Conservation (phyloP, 1,140 invertebrate species). For the Hormaphis cornu region DNA sequence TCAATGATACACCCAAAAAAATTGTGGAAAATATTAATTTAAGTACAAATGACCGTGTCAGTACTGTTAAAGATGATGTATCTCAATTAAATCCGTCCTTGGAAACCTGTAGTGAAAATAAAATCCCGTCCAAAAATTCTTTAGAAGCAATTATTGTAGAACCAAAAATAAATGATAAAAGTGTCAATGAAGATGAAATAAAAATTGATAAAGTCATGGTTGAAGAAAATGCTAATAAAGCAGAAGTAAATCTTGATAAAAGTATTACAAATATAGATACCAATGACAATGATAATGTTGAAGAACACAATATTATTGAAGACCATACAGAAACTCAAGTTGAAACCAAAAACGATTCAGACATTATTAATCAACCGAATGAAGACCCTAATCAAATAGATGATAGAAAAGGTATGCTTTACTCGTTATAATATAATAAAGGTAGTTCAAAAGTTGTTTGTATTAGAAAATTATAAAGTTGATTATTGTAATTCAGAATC, state of each 20-base stretch:
- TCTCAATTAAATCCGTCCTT: slow-evolving; percentile 16
- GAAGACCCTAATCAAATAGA: not conserved
- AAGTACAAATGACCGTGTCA: not conserved
- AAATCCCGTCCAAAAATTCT: slow-evolving; percentile 17
- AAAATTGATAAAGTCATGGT: not conserved
- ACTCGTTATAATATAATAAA: not conserved
- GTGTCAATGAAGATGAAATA: slow-evolving; percentile 25
- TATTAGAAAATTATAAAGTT: too few species aligned
- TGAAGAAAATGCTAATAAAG: slow-evolving; percentile 17
- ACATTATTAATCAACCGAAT: not conserved
- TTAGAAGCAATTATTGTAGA: not conserved
- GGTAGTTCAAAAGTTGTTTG: too few species aligned
- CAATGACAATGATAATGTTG: slow-evolving; percentile 18
- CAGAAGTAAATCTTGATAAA: not conserved
- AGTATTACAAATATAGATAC: too few species aligned
- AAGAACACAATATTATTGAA: slow-evolving; percentile 5
- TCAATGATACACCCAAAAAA: slow-evolving; percentile 40
- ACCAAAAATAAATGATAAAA: slow-evolving; percentile 35
- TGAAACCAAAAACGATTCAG: not conserved
- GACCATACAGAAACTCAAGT: not conserved
- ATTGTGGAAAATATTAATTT: slow-evolving; percentile 35
- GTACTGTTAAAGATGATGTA: slow-evolving; percentile 3
- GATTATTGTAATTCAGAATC: too few species aligned
- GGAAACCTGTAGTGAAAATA: not conserved
- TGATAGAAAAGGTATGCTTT: not conserved